Percentiles rank a stretch among this genome's conserved stretches.
Conservation (phyloP, 2,888 invertebrate species). For the Orthonychiurus folsomi region DNA sequence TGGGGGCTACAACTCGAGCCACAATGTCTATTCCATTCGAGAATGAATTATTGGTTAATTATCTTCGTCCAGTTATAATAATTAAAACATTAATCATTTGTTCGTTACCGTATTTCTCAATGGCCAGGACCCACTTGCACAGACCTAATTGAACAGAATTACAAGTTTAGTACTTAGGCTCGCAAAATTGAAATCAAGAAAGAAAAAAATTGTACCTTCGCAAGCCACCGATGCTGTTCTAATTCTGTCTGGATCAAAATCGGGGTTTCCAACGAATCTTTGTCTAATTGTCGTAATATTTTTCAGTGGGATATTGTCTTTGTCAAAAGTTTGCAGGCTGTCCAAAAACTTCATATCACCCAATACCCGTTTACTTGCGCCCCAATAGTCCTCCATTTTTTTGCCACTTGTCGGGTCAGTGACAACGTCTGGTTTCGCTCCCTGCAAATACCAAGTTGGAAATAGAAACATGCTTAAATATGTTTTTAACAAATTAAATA, state of each 20-base stretch:
- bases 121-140: constrained; percentile 81
- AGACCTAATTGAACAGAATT: constrained; percentile 51
- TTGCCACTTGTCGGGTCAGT: constrained; percentile 74
- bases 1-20: constrained; percentile 84
- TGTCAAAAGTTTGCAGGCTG: constrained; percentile 74
- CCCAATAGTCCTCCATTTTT: constrained; percentile 87
- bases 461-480: no score
- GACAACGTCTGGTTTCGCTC: constrained; percentile 77
- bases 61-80: no score
- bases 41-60: no score
- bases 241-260: constrained; percentile 81
- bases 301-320: constrained; percentile 77
- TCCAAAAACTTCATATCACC: constrained; percentile 90
- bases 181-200: no score
- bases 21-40: no score
- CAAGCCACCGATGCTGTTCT: constrained; percentile 82
- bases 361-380: constrained; percentile 73
- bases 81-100: no score
- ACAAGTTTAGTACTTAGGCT: no score
- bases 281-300: constrained; percentile 68
- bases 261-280: constrained; percentile 75
- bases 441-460: no score
- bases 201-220: constrained; percentile 60
- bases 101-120: constrained; percentile 91
- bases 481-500: not conserved